Conservation (phyloP, 2,888 invertebrate genomes). For the Cantharis rufa region DNA sequence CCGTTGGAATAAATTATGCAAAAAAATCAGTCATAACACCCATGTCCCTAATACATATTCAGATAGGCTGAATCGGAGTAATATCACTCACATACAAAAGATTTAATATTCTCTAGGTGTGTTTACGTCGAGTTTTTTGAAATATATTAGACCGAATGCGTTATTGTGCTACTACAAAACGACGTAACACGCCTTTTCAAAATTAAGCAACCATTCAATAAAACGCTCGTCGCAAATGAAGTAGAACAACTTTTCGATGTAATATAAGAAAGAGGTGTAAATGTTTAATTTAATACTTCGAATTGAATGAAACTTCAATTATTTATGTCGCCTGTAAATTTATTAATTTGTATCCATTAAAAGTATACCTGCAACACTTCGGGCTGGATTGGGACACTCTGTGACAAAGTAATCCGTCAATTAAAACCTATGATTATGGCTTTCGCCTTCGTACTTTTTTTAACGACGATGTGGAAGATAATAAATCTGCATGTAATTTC, state of each 20-base stretch:
- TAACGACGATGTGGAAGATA: neutral
- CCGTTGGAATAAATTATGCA: neutral
- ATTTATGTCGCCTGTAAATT: neutral
- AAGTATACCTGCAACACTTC: neutral
- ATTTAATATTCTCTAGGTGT: constrained; percentile 2
- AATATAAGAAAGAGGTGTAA: neutral
- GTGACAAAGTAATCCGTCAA: neutral
- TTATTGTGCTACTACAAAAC: neutral
- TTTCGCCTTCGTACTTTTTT: neutral
- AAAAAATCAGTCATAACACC: neutral
- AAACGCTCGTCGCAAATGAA: constrained; percentile 4
- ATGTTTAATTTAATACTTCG: neutral
- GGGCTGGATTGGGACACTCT: neutral
- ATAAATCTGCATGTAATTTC: neutral
- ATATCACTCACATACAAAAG: neutral
- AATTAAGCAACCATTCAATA: constrained; percentile 11
- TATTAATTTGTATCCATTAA: neutral
- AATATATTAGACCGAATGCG: neutral
- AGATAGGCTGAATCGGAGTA: neutral
- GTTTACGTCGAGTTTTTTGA: neutral
- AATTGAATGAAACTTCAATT: neutral
- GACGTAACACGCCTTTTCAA: constrained; percentile 14
- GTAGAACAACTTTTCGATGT: constrained; percentile 8
- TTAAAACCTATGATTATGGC: neutral
- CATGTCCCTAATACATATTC: neutral